These are phyloP conservation scores for Mesocentrotus franciscanus DNA, from an alignment of 53 echinoderm and acorn worm genomes.

Conservation along the genomic window DNA sequence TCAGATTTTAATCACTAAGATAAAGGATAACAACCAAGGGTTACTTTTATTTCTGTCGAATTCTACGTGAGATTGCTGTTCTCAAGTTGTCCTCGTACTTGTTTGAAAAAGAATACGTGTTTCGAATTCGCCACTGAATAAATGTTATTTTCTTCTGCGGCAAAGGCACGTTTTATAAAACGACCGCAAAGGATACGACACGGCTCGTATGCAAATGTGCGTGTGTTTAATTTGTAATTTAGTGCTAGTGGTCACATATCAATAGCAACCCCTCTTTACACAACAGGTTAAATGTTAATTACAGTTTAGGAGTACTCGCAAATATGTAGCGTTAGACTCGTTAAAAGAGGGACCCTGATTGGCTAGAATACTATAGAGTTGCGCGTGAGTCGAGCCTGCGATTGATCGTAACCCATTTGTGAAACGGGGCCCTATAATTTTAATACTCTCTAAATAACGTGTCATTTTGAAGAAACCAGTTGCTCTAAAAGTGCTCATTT, in stretches of 20 bases:
- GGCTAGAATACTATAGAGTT: too few relatives aligned
- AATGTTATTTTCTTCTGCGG: not conserved
- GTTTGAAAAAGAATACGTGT: not conserved
- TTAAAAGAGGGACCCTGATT: not conserved
- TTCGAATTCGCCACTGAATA: not conserved
- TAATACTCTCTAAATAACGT: not conserved
- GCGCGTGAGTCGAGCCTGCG: not conserved
- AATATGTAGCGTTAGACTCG: not conserved
- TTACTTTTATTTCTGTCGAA: not conserved
- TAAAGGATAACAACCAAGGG: too few relatives aligned
- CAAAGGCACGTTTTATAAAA: not conserved
- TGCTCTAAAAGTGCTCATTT: not conserved
- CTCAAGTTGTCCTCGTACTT: not conserved
- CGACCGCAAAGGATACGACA: not conserved
- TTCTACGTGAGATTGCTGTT: not conserved
- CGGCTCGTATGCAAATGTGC: not conserved
- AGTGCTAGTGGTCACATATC: not conserved
- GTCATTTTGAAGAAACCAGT: constrained; percentile 2
- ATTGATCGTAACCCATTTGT: not conserved
- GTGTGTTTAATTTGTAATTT: not conserved
- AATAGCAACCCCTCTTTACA: not conserved
- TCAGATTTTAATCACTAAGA: too few relatives aligned
- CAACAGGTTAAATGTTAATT: not conserved
- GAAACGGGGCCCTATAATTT: not conserved
- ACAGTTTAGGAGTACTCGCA: not conserved